phyloP scores from a whole-genome alignment of 2,797 vertebrate genomes.

The Hirundo rustica region DNA sequence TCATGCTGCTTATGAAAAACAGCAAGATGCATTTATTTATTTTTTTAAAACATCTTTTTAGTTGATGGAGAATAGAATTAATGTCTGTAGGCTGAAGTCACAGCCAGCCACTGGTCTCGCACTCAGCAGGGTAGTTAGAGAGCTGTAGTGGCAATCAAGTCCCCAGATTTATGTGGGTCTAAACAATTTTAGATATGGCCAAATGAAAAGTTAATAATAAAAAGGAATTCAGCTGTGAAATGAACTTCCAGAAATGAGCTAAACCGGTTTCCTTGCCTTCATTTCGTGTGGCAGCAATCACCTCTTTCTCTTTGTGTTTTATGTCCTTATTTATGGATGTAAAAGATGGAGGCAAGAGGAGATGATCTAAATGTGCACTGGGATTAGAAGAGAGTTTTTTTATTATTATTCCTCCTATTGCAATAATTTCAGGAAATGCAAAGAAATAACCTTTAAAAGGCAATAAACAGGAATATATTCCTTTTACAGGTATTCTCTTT shows the following conservation, averaged over 20 bases:
- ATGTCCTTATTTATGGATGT: slow-evolving; percentile 3
- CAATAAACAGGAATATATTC: neutral
- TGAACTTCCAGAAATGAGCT: slow-evolving; percentile 38
- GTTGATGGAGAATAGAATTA: neutral
- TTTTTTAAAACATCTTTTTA: neutral
- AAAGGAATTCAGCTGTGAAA: slow-evolving; percentile 67
- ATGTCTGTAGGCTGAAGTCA: neutral
- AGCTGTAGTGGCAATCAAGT: neutral
- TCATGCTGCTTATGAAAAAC: neutral
- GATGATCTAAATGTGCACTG: neutral
- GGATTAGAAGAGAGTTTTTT: neutral
- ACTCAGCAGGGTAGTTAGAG: neutral
- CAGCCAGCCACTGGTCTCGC: neutral
- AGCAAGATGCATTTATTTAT: neutral
- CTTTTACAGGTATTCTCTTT: neutral
- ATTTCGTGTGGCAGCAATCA: neutral
- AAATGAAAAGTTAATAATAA: slow-evolving; percentile 42
- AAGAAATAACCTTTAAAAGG: neutral
- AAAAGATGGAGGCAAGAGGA: neutral
- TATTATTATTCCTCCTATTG: neutral
- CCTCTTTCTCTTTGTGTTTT: neutral
- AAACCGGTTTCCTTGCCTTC: neutral
- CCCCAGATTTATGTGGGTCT: slow-evolving; percentile 30
- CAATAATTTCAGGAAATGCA: neutral
- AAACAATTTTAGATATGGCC: slow-evolving; percentile 39